Evolutionary conservation across 2,888 invertebrate genomes (phyloP).

Genomic region (Caenorhabditis sp.): DNA sequence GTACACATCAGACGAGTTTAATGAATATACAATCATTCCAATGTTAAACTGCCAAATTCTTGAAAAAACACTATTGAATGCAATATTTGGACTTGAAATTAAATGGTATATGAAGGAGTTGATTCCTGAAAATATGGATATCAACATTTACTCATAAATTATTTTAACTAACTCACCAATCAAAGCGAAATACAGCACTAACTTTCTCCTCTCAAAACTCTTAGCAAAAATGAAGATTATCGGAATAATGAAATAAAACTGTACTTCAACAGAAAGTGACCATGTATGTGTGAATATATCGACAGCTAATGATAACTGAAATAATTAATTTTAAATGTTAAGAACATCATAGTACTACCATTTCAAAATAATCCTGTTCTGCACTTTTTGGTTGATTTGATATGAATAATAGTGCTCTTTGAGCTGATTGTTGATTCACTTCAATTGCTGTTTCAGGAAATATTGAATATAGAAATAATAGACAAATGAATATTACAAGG

Average conservation of each 20-base stretch:
- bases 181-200: neutral
- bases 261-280: constrained; percentile 53
- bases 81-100: neutral
- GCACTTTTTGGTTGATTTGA: constrained; percentile 15
- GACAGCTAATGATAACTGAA: constrained; percentile 31
- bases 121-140: constrained; percentile 10
- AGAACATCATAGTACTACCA: too few relatives aligned
- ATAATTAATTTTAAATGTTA: too few relatives aligned
- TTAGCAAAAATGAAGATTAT: constrained; percentile 20
- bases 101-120: constrained; percentile 10
- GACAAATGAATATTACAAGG: neutral
- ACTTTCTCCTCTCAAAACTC: neutral
- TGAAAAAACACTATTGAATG: constrained; percentile 37
- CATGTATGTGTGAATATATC: constrained; percentile 56
- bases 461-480: neutral
- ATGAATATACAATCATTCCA: constrained; percentile 11
- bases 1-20: too few relatives aligned
- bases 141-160: too few relatives aligned
- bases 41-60: constrained; percentile 45
- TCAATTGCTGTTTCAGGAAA: neutral
- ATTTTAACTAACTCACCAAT: too few relatives aligned
- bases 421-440: constrained; percentile 6
- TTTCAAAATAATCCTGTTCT: constrained; percentile 17
- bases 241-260: constrained; percentile 49
- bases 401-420: constrained; percentile 11